phyloP scores from a whole-genome alignment of 2,797 vertebrate genomes.

The Urophycis tenuis region DNA sequence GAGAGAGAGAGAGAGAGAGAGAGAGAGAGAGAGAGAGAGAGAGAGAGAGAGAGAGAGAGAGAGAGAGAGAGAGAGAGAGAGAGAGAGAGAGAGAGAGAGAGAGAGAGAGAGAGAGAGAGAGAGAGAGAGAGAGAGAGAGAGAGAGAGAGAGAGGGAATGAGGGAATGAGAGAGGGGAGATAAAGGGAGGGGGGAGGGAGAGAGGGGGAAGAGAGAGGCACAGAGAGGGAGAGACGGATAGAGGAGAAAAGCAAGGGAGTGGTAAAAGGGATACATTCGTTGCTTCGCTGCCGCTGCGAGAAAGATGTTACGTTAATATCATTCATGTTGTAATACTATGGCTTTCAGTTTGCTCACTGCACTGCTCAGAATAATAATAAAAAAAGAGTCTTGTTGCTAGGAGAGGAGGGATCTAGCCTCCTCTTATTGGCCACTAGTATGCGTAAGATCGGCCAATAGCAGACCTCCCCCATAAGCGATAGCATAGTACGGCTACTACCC shows the following conservation, averaged over 20 bases:
- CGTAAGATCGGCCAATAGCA: conserved; percentile 73
- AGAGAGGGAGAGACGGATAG: conserved; percentile 3
- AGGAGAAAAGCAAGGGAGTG: not conserved
- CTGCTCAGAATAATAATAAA: conserved; percentile 50
- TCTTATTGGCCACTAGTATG: conserved; percentile 74
- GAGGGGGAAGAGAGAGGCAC: not conserved
- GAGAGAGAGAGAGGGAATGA: conserved; percentile 10
- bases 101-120: not conserved
- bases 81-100: conserved; percentile 28
- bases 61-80: conserved; percentile 55
- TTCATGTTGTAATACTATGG: conserved; percentile 86
- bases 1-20: conserved; percentile 34
- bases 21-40: conserved; percentile 5
- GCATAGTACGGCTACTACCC: conserved; percentile 54
- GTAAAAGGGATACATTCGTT: not conserved
- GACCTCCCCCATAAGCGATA: conserved; percentile 53
- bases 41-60: not conserved
- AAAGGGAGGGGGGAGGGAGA: conserved; percentile 45
- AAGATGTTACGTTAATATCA: conserved; percentile 69
- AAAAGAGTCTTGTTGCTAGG: conserved; percentile 90
- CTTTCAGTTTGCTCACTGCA: conserved; percentile 78
- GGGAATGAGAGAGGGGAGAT: conserved; percentile 16
- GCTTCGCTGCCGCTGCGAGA: conserved; percentile 22
- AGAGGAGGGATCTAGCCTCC: conserved; percentile 71
- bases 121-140: conserved; percentile 58